These are phyloP conservation scores for Diadophis punctatus DNA, from an alignment of 2,113 vertebrate genomes.

Conservation along the genomic window DNA sequence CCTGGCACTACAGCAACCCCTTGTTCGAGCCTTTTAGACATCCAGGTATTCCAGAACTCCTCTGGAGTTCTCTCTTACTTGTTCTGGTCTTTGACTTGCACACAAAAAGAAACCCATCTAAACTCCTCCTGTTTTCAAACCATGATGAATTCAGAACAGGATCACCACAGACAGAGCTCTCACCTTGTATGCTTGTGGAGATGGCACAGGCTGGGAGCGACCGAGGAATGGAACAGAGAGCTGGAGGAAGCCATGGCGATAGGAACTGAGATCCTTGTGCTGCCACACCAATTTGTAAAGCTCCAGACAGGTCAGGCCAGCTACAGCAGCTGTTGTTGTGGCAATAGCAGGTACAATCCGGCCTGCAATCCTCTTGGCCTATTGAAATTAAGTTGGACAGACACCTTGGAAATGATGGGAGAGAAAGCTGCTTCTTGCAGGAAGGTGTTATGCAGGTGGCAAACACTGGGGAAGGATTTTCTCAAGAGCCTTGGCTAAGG, in stretches of 20 bases:
- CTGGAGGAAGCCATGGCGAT: constrained; percentile 69
- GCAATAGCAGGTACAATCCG: constrained; percentile 85
- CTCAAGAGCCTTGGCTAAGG: not conserved
- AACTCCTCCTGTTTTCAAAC: not conserved
- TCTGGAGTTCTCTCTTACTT: not conserved
- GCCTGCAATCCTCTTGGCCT: constrained; percentile 83
- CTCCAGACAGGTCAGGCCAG: constrained; percentile 83
- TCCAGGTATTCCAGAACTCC: not conserved
- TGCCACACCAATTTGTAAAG: constrained; percentile 81
- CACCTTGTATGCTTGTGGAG: constrained; percentile 60
- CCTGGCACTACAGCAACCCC: not conserved
- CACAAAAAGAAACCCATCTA: not conserved
- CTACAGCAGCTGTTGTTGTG: constrained; percentile 82
- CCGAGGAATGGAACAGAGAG: constrained; percentile 64
- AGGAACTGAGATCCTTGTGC: constrained; percentile 59
- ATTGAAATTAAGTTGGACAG: constrained; percentile 27
- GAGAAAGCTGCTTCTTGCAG: not conserved
- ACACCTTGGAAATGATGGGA: not conserved
- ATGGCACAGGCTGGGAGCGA: constrained; percentile 39
- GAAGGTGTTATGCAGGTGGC: not conserved
- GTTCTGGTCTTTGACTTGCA: not conserved
- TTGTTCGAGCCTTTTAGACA: not conserved
- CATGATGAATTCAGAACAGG: fast-evolving
- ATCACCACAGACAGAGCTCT: not conserved
- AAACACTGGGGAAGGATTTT: not conserved